Percentiles rank a stretch among this genome's conserved stretches.
phyloP scores from a whole-genome alignment of 2,113 vertebrate species.

The Donacobius atricapilla region DNA sequence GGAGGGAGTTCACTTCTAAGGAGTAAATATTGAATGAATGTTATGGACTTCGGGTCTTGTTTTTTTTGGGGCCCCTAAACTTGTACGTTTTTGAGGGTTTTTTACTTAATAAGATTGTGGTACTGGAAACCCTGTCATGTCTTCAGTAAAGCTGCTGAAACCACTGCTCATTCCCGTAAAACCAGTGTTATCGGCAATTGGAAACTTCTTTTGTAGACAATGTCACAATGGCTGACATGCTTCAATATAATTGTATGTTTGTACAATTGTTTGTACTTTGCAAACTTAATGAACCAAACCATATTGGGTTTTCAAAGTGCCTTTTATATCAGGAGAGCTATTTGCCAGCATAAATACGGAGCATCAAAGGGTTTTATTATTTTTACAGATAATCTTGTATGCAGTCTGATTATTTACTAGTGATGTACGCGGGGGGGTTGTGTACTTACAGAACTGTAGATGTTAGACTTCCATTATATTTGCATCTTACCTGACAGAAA shows the following conservation, averaged over 20 bases:
- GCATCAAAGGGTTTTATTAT: conserved; percentile 58
- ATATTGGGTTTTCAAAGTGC: conserved; percentile 88
- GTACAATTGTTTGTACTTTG: conserved; percentile 82
- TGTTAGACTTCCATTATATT: conserved; percentile 34
- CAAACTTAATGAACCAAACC: conserved; percentile 81
- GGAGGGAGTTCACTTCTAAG: neutral
- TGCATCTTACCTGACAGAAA: conserved; percentile 38
- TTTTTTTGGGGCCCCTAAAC: conserved; percentile 51
- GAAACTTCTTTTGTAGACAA: conserved; percentile 67
- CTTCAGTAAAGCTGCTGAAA: conserved; percentile 70
- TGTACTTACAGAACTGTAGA: conserved; percentile 50
- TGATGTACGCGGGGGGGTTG: neutral
- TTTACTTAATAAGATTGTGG: conserved; percentile 35
- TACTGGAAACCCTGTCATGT: conserved; percentile 55
- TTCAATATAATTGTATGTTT: conserved; percentile 69
- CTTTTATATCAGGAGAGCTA: conserved; percentile 75
- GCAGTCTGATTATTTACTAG: conserved; percentile 52
- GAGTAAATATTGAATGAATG: conserved; percentile 30
- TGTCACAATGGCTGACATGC: conserved; percentile 72
- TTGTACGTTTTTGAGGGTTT: conserved; percentile 19
- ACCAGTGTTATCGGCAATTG: conserved; percentile 67
- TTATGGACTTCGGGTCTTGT: conserved; percentile 56
- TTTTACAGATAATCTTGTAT: conserved; percentile 58
- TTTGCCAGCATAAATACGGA: conserved; percentile 72
- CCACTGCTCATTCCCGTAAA: conserved; percentile 68